A percentile compares a stretch with the other conserved stretches of the same genome.
phyloP scores from a whole-genome alignment of 2,797 vertebrate genomes.

The Amblyopsis hoosieri region DNA sequence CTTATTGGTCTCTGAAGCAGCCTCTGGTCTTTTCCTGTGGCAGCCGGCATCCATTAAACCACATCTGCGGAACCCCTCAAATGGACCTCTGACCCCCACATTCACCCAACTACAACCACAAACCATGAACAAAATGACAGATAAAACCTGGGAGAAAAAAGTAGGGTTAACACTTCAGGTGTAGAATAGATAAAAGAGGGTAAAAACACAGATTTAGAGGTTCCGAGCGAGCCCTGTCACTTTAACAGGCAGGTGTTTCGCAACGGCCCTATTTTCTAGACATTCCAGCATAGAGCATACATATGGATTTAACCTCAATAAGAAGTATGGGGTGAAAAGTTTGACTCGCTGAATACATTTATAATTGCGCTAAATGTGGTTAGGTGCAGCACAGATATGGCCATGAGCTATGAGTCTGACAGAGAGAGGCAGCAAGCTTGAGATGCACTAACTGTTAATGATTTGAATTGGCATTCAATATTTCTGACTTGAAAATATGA shows the following conservation, averaged over 20 bases:
- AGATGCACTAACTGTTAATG: conserved; percentile 9
- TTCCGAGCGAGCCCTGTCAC: neutral
- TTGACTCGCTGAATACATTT: conserved; percentile 49
- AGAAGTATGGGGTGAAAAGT: conserved; percentile 55
- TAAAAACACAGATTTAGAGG: neutral
- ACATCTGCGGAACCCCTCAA: conserved; percentile 9
- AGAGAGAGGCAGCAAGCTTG: conserved; percentile 12
- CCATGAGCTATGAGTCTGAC: conserved; percentile 39
- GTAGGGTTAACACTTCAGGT: neutral
- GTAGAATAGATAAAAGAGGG: neutral
- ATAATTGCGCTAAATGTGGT: conserved; percentile 42
- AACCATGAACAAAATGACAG: neutral
- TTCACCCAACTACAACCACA: neutral
- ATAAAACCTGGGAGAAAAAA: neutral
- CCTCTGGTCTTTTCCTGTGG: neutral
- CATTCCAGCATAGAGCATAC: conserved; percentile 14
- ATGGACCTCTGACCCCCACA: neutral
- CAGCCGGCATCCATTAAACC: conserved; percentile 11
- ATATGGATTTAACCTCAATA: conserved; percentile 7
- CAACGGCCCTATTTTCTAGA: conserved; percentile 5
- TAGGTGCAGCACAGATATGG: conserved; percentile 27
- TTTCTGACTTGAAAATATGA: conserved; percentile 33
- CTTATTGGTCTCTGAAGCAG: neutral
- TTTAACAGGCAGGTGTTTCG: conserved; percentile 14
- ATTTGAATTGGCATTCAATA: conserved; percentile 34